Evolutionary conservation across 2,113 vertebrate genomes (phyloP).

Genomic region (Montifringilla adamsi): DNA sequence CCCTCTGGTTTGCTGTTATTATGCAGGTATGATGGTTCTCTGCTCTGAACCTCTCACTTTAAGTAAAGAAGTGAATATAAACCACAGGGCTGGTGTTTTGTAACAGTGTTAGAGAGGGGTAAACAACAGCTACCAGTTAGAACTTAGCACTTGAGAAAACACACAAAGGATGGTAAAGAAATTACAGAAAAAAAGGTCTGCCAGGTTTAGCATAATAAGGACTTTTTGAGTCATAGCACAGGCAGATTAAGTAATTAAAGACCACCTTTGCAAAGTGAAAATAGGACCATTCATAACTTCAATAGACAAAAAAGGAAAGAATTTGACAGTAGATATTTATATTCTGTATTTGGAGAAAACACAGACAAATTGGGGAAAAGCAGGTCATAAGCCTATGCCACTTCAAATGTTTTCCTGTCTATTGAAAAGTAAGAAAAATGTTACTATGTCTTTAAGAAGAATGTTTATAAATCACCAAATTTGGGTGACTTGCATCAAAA

Average conservation of each 20-base stretch:
- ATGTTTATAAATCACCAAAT: background rate
- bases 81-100: background rate
- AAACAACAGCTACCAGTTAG: background rate
- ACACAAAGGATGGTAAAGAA: background rate
- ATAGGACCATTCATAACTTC: background rate
- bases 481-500: background rate
- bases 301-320: background rate
- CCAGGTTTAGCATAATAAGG: background rate
- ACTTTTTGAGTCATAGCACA: background rate
- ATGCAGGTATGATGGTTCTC: background rate
- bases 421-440: background rate
- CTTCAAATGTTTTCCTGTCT: background rate
- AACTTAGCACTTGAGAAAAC: background rate
- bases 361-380: background rate
- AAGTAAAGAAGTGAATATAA: background rate
- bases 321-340: background rate
- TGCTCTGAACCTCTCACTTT: background rate
- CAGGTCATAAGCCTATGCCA: background rate
- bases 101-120: background rate
- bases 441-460: background rate
- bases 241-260: background rate
- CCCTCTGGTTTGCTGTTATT: background rate
- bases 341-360: background rate
- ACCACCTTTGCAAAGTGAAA: background rate
- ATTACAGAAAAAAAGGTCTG: background rate